Evolutionary conservation across 2,888 invertebrate species (phyloP), one percentile per base, ranked within the genome.

Genomic region (Sympetrum striolatum): DNA sequence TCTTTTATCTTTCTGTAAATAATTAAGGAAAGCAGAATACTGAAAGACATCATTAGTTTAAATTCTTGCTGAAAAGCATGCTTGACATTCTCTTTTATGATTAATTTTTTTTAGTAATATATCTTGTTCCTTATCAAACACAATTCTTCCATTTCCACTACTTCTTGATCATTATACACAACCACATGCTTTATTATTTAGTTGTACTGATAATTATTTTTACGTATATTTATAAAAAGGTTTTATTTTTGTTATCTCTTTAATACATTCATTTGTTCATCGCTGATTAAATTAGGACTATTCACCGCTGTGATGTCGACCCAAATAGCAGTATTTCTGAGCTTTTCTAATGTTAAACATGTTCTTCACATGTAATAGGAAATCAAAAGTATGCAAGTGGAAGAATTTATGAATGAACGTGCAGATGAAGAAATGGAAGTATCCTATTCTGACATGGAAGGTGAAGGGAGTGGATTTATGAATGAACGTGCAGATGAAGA

Each of bases 401-500:
- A 96, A 92, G 96, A 96, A 92, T 95, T 95, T 91, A 92, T 96
- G 60, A 95, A 95, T 92, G 96, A 96, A 91, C 94, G 95, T 92
- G 96, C 96, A 79, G 97, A 97, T 92, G 97, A 97, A 92, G 98
- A 98, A 94, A 98, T 98, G 98, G 98, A 98, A 92, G 96, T 98
- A 92, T 97, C 97, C 0, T 97, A 97, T 93, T 96, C 96, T 80
- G 97, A 97, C 91, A 96, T 96, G 80, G 95, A 95, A 80, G 93
- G 91, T 91, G 91, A 90, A 6, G 81, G 80, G 10, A 79, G 80
- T 31, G 73, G 64, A 15, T 58, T 79, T 90, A 14, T 44, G 90
- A 22, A 53, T 80, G 60, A n/a, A n/a, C n/a, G n/a, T n/a, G n/a
- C n/a, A n/a, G 91, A 91, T 18, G 91, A 91, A 25, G 91, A 90